A percentile compares a stretch with the other conserved stretches of the same genome.
Evolutionary conservation across 2,797 vertebrate species (phyloP).

Genomic region (Arrhamphus sclerolepis): DNA sequence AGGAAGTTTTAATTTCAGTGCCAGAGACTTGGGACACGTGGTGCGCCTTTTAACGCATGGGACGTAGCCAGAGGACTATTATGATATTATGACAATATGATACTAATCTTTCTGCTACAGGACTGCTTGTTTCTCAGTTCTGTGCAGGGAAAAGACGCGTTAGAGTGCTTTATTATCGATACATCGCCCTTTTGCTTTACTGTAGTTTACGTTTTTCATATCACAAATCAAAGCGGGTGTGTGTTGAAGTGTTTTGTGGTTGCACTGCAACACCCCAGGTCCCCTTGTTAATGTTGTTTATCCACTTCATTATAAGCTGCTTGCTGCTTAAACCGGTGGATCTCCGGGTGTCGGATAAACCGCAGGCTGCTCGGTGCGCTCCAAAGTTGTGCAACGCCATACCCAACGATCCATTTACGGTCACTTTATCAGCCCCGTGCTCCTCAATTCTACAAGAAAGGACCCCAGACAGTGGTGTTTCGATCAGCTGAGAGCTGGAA

Average conservation of each 20-base stretch:
- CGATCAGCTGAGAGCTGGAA: neutral
- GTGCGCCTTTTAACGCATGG: constrained; percentile 48
- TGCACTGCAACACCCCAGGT: neutral
- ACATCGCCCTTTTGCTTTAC: neutral
- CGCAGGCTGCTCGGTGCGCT: constrained; percentile 17
- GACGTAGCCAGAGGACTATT: constrained; percentile 32
- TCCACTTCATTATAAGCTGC: constrained; percentile 39
- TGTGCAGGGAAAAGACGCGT: neutral
- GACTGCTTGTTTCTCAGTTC: neutral
- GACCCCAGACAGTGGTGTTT: neutral
- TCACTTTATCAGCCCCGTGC: neutral
- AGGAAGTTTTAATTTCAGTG: constrained; percentile 59
- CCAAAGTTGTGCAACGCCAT: constrained; percentile 35
- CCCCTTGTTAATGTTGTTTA: constrained; percentile 21
- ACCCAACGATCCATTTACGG: neutral
- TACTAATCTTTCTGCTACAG: neutral
- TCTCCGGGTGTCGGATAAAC: constrained; percentile 10
- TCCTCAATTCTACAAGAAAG: neutral
- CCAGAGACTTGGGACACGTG: constrained; percentile 67
- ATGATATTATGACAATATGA: constrained; percentile 14
- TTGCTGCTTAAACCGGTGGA: constrained; percentile 35
- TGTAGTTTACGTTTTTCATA: neutral
- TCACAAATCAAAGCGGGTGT: neutral
- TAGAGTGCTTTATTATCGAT: neutral
- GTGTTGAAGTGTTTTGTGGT: constrained; percentile 11